These are phyloP conservation scores for Myotis vivesi DNA, from an alignment of 2,797 vertebrate genomes.

Conservation along the genomic window DNA sequence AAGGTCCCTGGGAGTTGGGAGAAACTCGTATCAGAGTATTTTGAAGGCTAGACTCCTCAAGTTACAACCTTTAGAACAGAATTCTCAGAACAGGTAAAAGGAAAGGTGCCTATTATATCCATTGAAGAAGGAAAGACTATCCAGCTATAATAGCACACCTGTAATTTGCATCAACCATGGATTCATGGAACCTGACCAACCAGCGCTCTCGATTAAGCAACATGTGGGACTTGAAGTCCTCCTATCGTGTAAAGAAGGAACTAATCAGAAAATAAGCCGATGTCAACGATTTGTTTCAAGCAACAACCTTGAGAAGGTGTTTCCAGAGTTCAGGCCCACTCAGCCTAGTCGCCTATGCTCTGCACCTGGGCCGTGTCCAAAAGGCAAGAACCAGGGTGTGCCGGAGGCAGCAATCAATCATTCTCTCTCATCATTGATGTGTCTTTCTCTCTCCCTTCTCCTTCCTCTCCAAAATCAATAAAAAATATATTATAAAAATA, in stretches of 20 bases:
- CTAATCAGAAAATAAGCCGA: not conserved
- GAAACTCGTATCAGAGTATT: not conserved
- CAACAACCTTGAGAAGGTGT: not conserved
- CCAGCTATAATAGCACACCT: not conserved
- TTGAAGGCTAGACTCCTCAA: not conserved
- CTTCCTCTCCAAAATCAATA: too few relatives aligned
- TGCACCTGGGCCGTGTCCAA: not conserved
- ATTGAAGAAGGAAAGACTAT: not conserved
- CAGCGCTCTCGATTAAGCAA: not conserved
- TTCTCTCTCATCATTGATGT: too few relatives aligned
- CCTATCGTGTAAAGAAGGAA: not conserved
- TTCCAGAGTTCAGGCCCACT: not conserved
- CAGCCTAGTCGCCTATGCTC: not conserved
- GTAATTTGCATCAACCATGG: not conserved
- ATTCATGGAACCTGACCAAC: not conserved
- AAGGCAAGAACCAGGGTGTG: too few relatives aligned
- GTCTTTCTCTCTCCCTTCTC: too few relatives aligned
- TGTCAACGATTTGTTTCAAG: not conserved
- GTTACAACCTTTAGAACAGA: not conserved
- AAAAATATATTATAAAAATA: too few relatives aligned
- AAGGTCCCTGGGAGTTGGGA: not conserved
- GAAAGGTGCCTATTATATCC: not conserved
- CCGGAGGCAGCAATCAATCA: too few relatives aligned
- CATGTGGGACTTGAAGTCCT: not conserved
- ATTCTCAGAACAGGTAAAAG: not conserved